Percentiles rank a stretch among this genome's conserved stretches.
Evolutionary conservation across 2,888 invertebrate species (phyloP).

Genomic region (Tetanocera ferruginea): DNA sequence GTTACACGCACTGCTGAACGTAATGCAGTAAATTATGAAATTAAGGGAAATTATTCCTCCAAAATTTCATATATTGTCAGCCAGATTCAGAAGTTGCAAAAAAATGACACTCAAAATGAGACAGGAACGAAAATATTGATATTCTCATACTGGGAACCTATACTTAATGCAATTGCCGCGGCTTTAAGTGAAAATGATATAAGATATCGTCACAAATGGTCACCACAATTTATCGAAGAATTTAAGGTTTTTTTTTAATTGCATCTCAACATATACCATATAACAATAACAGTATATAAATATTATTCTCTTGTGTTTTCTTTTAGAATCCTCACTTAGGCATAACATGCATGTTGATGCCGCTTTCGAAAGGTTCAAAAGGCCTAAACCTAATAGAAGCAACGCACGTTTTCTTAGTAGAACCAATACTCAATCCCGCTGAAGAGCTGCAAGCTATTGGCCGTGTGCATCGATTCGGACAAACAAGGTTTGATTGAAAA

Average conservation of each 20-base stretch:
- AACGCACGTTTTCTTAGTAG: slow-evolving; percentile 81
- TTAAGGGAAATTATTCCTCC: slow-evolving; percentile 78
- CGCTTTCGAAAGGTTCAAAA: slow-evolving; percentile 78
- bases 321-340: slow-evolving; percentile 66
- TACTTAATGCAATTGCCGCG: slow-evolving; percentile 58
- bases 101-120: slow-evolving; percentile 67
- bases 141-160: slow-evolving; percentile 75
- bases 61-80: slow-evolving; percentile 78
- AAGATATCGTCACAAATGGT: slow-evolving; percentile 61
- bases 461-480: slow-evolving; percentile 84
- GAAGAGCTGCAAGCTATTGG: slow-evolving; percentile 84
- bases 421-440: slow-evolving; percentile 80
- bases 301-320: slow-evolving; percentile 21
- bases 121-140: slow-evolving; percentile 77
- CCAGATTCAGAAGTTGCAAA: slow-evolving; percentile 72
- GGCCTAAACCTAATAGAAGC: slow-evolving; percentile 85
- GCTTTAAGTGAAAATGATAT: slow-evolving; percentile 61
- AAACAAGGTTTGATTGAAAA: slow-evolving; percentile 73
- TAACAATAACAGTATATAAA: neutral
- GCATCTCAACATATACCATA: neutral
- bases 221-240: slow-evolving; percentile 63
- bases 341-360: slow-evolving; percentile 76
- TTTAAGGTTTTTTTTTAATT: slow-evolving; percentile 71
- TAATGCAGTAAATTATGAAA: slow-evolving; percentile 57
- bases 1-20: slow-evolving; percentile 53